Evolutionary conservation across 2,797 vertebrate species (phyloP).

Genomic region (Florisuga fusca): DNA sequence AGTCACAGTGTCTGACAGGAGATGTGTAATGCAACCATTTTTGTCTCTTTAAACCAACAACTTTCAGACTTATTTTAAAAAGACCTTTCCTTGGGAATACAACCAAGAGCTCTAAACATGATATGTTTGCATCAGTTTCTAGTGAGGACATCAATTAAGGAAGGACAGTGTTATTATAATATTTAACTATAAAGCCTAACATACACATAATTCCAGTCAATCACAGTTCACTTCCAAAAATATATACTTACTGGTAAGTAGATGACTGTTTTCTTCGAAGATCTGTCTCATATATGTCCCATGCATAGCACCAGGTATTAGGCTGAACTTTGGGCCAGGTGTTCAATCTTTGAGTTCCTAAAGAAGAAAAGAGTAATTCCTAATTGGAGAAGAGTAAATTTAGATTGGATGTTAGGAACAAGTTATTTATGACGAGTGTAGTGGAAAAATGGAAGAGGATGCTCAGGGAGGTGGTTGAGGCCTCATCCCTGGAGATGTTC

Average conservation of each 20-base stretch:
- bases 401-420: no score
- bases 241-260: not conserved
- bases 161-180: not conserved
- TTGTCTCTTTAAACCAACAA: not conserved
- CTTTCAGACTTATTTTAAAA: not conserved
- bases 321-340: not conserved
- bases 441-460: no score
- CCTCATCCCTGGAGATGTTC: no score
- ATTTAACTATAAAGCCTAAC: not conserved
- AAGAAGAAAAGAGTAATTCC: not conserved
- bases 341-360: not conserved
- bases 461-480: no score
- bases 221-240: not conserved
- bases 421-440: no score
- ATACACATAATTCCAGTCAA: not conserved
- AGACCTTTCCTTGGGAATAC: not conserved
- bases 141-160: not conserved
- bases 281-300: not conserved
- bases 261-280: not conserved
- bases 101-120: not conserved
- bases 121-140: not conserved
- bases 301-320: not conserved
- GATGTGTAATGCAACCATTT: not conserved
- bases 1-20: not conserved
- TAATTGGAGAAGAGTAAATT: no score